A percentile compares a stretch with the other conserved stretches of the same genome.
Conservation (phyloP, 2,113 vertebrate species). For the Climacteris rufus region DNA sequence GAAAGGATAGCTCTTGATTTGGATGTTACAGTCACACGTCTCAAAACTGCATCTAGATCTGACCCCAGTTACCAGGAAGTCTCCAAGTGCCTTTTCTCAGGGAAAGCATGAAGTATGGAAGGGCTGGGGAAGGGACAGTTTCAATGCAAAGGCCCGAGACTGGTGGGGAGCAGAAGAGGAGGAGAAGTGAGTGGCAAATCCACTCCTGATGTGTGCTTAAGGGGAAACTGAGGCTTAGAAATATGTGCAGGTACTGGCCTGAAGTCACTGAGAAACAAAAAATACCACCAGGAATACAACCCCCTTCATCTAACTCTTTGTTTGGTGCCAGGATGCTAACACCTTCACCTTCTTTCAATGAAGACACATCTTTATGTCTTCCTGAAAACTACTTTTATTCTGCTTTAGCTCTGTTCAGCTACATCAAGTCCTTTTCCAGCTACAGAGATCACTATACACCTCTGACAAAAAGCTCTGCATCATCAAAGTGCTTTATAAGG, state of each 20-base stretch:
- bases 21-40: background rate
- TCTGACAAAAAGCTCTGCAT: background rate
- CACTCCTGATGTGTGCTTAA: background rate
- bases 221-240: background rate
- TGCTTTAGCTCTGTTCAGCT: background rate
- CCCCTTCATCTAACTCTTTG: rapidly evolving
- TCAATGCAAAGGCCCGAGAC: background rate
- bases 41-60: background rate
- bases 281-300: rapidly evolving
- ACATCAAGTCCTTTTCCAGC: rapidly evolving
- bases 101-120: background rate
- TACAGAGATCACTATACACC: background rate
- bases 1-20: background rate
- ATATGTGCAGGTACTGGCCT: background rate
- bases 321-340: background rate
- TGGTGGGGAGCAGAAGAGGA: background rate
- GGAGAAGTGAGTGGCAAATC: background rate
- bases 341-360: background rate
- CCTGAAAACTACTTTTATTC: background rate
- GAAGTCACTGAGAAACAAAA: background rate
- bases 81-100: background rate
- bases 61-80: background rate
- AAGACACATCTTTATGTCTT: background rate
- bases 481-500: background rate
- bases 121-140: background rate